Evolutionary conservation across 2,888 invertebrate species (phyloP).

Genomic region (Rhimphoctona megacephalus): DNA sequence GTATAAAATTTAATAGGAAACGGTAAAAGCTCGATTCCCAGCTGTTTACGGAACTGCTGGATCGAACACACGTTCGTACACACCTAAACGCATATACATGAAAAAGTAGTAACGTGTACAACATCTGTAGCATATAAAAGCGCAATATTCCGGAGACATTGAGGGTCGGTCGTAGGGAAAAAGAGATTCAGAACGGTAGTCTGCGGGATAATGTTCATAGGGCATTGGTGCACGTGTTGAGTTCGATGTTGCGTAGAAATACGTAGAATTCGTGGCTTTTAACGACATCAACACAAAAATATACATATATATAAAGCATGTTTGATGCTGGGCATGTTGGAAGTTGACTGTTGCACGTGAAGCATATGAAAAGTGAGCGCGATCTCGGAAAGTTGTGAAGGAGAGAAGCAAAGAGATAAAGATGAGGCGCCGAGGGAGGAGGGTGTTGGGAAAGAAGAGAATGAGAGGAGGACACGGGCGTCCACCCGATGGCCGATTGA

Average conservation of each 20-base stretch:
- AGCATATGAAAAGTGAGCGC: slow-evolving; percentile 26
- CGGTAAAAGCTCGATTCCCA: background rate
- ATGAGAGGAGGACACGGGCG: slow-evolving; percentile 10
- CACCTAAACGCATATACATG: background rate
- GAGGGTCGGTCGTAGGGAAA: background rate
- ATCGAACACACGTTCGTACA: background rate
- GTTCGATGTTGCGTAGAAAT: slow-evolving; percentile 47
- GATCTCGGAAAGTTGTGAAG: background rate
- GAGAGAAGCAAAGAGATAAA: background rate
- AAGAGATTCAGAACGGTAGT: background rate
- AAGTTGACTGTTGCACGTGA: background rate
- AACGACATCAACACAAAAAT: background rate
- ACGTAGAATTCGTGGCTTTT: slow-evolving; percentile 10
- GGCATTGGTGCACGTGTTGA: slow-evolving; percentile 46
- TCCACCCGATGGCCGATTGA: slow-evolving; percentile 67
- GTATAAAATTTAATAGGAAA: background rate
- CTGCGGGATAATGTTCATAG: slow-evolving; percentile 32
- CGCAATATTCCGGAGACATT: slow-evolving; percentile 24
- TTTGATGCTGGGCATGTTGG: background rate
- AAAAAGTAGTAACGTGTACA: background rate
- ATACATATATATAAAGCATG: background rate
- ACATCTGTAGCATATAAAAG: slow-evolving; percentile 27
- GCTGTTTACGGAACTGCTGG: slow-evolving; percentile 18
- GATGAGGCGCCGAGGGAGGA: background rate
- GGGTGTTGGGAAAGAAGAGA: slow-evolving; percentile 25